These are phyloP conservation scores for Teleogryllus oceanicus DNA, from an alignment of 2,888 invertebrate genomes.

Conservation along the genomic window DNA sequence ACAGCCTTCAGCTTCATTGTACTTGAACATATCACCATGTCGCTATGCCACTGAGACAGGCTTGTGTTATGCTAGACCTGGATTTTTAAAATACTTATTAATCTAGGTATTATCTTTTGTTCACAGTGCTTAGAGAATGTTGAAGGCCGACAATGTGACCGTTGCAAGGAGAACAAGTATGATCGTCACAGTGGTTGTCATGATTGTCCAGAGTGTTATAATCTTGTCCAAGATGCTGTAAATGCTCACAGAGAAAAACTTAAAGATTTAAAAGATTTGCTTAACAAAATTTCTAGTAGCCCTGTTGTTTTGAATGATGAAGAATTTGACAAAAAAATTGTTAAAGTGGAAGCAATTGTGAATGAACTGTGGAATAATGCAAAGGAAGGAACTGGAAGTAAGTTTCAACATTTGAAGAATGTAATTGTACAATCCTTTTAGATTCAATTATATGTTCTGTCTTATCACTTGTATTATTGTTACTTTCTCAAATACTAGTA, in stretches of 20 bases:
- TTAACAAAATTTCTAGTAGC: conserved; percentile 86
- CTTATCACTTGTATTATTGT: background rate
- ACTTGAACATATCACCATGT: no score
- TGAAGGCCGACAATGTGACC: conserved; percentile 89
- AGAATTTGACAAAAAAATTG: conserved; percentile 82
- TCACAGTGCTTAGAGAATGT: conserved; percentile 69
- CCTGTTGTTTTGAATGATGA: conserved; percentile 88
- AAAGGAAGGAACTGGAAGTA: conserved; percentile 60
- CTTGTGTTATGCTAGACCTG: no score
- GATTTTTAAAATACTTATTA: no score
- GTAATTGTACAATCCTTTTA: background rate
- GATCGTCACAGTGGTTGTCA: conserved; percentile 84
- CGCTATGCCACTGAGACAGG: no score
- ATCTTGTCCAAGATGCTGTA: conserved; percentile 84
- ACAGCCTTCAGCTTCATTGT: no score
- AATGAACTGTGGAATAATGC: conserved; percentile 71
- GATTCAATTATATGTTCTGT: background rate
- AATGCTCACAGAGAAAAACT: conserved; percentile 71
- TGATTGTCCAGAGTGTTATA: conserved; percentile 93
- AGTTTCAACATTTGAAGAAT: conserved; percentile 32
- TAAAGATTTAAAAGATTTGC: conserved; percentile 66
- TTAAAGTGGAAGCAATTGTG: conserved; percentile 71
- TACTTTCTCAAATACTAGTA: background rate
- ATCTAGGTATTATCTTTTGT: background rate
- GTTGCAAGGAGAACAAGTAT: conserved; percentile 95